A percentile compares a stretch with the other conserved stretches of the same genome.
Evolutionary conservation across 2,113 vertebrate species (phyloP).

Genomic region (Drymodes brunneopygia): DNA sequence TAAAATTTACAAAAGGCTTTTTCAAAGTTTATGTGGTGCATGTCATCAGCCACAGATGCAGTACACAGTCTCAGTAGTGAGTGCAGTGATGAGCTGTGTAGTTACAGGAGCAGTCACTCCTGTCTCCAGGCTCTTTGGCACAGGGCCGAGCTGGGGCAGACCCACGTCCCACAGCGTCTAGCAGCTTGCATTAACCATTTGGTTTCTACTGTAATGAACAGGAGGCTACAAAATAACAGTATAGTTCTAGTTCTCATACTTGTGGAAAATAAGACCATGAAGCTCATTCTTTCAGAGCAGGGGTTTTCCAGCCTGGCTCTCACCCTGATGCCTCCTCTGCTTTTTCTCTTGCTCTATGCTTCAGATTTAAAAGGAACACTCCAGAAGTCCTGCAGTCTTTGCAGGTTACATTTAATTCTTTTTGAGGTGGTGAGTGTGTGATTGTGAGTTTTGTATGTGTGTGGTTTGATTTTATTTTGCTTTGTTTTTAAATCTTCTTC

Average conservation of each 20-base stretch:
- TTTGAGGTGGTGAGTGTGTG: rapidly evolving
- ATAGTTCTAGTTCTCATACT: neutral
- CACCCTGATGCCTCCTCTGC: rapidly evolving
- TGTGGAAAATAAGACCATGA: neutral
- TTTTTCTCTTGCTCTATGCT: neutral
- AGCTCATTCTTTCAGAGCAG: neutral
- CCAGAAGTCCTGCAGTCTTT: neutral
- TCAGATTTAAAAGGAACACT: neutral
- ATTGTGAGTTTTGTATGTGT: neutral
- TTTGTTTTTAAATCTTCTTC: neutral
- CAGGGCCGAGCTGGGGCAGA: neutral
- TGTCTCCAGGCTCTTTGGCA: neutral
- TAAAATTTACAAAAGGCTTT: neutral
- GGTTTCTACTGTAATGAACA: neutral
- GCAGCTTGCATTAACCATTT: neutral
- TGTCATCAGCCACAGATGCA: neutral
- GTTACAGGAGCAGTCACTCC: neutral
- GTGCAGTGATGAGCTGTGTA: rapidly evolving
- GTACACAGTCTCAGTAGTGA: neutral
- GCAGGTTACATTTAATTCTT: neutral
- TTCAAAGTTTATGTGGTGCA: neutral
- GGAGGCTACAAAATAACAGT: neutral
- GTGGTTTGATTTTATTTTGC: neutral
- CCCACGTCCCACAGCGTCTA: neutral
- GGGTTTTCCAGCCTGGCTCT: neutral